Base-by-base conservation (phyloP, 2,888 invertebrate species). In the Sphecodes monilicornis region DNA sequence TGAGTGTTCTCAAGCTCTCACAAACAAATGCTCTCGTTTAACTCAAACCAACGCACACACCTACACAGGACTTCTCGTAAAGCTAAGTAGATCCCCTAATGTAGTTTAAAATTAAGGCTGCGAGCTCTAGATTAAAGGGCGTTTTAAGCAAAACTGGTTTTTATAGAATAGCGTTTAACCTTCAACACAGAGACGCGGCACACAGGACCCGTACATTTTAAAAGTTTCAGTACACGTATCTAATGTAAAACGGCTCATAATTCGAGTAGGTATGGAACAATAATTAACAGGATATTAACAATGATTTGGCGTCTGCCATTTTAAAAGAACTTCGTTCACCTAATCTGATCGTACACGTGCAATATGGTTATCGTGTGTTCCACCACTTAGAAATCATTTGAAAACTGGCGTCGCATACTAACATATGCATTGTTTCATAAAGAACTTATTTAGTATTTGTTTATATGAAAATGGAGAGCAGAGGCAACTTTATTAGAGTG, bases 141-240 rank as follows among this genome's bases (percentile, higher is more conserved):
- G 32, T 41, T 79, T 79, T 79, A 43, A 76, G 29, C 68, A 76
- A 70, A 76, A 79, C 79, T 68, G 50, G 32, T 54, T 68, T 75
- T 43, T 70, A 43, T 70, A 70, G 70, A 29, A 26, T 70, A 43
- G 26, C 8, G 50, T 54, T 79, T 76, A 76, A 68, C 76, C 68
- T 32, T 57, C 26, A 54, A 76, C 68, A 57, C 32, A 26, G 16
- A 16, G n/a, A 8, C 1, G 32, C 32, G 26, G 57, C 54, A 26
- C 54, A 50, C n/a, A 18, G 26, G 3, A n/a, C n/a, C n/a, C 29
- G 60, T n/a, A 43, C 26, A 39, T 29, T 29, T 43, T 43, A 10
- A 29, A 70, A 70, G 18, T 43, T 70, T 70, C 18, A 8, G 26
- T 29, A 29, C 43, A 43, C 26, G 2, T 10, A 18, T 43, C n/a